Conservation (phyloP, 2,113 vertebrate genomes). For the Rhizomys pruinosus region DNA sequence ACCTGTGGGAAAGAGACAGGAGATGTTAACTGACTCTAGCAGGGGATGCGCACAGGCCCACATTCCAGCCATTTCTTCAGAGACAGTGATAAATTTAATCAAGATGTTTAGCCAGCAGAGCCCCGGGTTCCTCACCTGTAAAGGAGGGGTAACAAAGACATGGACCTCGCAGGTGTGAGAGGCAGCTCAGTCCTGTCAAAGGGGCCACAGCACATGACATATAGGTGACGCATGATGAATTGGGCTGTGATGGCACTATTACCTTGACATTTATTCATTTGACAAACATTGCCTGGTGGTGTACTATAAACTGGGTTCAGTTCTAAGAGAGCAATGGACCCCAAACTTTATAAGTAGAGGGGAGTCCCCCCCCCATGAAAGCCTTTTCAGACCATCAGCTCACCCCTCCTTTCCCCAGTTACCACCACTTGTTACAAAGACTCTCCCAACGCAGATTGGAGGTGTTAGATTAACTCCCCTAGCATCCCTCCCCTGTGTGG, state of each 20-base stretch:
- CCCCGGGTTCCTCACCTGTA: neutral
- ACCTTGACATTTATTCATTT: neutral
- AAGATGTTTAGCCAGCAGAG: neutral
- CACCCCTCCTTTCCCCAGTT: too few species aligned
- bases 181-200: neutral
- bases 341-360: neutral
- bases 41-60: neutral
- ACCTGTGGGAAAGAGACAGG: constrained; percentile 87
- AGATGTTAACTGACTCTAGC: neutral
- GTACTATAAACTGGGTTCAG: neutral
- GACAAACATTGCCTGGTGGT: neutral
- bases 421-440: neutral
- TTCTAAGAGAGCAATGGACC: neutral
- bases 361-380: neutral
- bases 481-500: fast-evolving
- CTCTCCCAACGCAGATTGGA: neutral
- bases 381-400: neutral
- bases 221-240: fast-evolving
- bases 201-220: neutral
- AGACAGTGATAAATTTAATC: neutral
- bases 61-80: neutral
- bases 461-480: neutral
- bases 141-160: neutral
- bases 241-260: neutral
- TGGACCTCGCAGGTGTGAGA: neutral